A percentile compares a stretch with the other conserved stretches of the same genome.
phyloP scores from a whole-genome alignment of 2,113 vertebrate genomes.

The Bufo gargarizans region DNA sequence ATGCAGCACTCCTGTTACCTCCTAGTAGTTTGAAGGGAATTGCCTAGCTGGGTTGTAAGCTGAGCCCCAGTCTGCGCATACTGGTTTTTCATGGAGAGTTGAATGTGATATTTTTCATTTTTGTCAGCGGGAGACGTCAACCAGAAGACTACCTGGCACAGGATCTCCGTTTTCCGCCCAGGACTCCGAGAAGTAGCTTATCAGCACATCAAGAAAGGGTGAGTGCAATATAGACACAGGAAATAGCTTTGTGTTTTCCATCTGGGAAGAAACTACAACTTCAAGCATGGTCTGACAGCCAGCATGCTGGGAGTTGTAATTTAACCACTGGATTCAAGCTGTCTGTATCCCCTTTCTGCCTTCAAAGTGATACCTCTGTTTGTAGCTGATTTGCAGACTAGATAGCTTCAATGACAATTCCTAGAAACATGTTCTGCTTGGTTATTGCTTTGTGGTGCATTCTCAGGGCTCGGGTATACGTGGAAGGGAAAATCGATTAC shows the following conservation, averaged over 20 bases:
- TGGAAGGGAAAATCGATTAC: constrained; percentile 96
- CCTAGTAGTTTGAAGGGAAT: not conserved
- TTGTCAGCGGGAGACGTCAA: constrained; percentile 84
- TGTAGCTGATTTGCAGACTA: too few species aligned
- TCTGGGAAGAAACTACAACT: not conserved
- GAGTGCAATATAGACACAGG: constrained; percentile 59
- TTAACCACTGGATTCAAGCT: not conserved
- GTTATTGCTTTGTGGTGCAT: constrained; percentile 9
- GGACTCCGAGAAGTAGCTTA: constrained; percentile 94
- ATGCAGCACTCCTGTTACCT: not conserved
- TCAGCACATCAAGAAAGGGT: constrained; percentile 96
- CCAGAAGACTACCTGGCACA: constrained; percentile 96
- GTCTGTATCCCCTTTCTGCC: too few species aligned
- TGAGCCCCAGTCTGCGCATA: not conserved
- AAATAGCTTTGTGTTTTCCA: not conserved
- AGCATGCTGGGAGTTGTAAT: not conserved
- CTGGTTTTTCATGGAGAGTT: not conserved
- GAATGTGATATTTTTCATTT: not conserved
- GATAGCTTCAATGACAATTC: not conserved
- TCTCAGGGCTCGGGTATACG: constrained; percentile 82
- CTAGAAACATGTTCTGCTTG: not conserved
- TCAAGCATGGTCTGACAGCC: not conserved
- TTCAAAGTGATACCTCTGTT: too few species aligned
- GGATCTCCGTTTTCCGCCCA: constrained; percentile 92
- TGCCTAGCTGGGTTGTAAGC: not conserved